Evolutionary conservation across 2,888 invertebrate genomes (phyloP), one percentile per base, ranked within the genome.

Genomic region (Nephrotoma guestfalica): DNA sequence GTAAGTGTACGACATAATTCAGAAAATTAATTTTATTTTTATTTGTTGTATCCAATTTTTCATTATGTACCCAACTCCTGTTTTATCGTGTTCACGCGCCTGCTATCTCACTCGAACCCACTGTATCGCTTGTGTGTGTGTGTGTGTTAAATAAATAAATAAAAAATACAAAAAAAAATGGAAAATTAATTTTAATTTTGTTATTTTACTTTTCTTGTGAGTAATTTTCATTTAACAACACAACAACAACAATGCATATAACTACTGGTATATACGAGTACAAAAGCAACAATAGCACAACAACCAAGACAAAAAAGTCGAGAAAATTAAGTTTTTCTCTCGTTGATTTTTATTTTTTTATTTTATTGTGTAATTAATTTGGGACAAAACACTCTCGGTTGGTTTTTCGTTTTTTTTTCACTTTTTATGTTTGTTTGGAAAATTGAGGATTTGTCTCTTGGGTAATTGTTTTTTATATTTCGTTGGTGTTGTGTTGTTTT

Each of bases 361-460:
- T 51, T 51, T 87, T 87, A 83, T 43, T 87, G 87, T 87, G 86
- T 87, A 88, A 88, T 88, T 88, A 88, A 88, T 88, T 88, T 88
- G 87, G 85, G 88, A 87, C 87, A 87, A 88, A 87, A 88, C 86
- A 87, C 86, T 86, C 86, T 87, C 71, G 83, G 85, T 42, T 86
- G 57, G 85, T 41, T 85, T 85, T 87, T 51, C 43, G n/a, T n/a
- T 42, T 85, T 86, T 40, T 85, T 86, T 40, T 45, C 41, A 47
- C n/a, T 86, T 18, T 84, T 30, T 18, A 13, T 86, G 30, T 86
- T 86, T 86, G 83, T 83, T 86, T 86, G 86, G 86, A 86, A 86
- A 86, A 86, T 86, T 86, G 86, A 85, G 51, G 85, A 86, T 86
- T 86, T 86, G 86, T 86, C 86, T 86, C 86, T 86, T 86, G 86